phyloP scores from a whole-genome alignment of 2,797 vertebrate species.

The Pangasius djambal region DNA sequence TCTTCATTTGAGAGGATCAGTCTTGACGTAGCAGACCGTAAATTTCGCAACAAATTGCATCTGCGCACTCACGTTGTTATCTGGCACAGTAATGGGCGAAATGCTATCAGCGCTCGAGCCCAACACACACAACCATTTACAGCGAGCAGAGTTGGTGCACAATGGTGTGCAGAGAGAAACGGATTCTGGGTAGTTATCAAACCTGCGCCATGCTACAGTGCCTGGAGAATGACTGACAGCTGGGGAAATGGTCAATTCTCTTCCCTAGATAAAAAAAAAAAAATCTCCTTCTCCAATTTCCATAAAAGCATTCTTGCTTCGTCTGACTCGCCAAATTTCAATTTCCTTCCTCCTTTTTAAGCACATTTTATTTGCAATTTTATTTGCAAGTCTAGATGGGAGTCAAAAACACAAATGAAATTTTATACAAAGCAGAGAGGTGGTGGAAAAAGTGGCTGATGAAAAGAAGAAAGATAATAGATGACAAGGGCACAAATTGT shows the following conservation, averaged over 20 bases:
- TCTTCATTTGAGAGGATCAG: conserved; percentile 65
- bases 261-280: conserved; percentile 26
- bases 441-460: conserved; percentile 21
- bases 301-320: conserved; percentile 47
- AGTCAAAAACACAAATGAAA: conserved; percentile 29
- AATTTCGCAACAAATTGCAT: conserved; percentile 66
- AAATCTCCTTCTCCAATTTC: conserved; percentile 43
- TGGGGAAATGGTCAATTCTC: conserved; percentile 58
- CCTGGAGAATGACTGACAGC: conserved; percentile 42
- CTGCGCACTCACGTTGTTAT: conserved; percentile 57
- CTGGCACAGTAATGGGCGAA: conserved; percentile 55
- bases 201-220: conserved; percentile 12
- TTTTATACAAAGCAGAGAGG: conserved; percentile 10
- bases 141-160: background rate
- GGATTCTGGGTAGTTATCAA: conserved; percentile 37
- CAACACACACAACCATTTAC: conserved; percentile 36
- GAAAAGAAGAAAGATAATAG: conserved; percentile 59
- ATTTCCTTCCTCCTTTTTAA: conserved; percentile 28
- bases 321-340: conserved; percentile 47
- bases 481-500: conserved; percentile 55
- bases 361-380: conserved; percentile 33
- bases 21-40: conserved; percentile 58
- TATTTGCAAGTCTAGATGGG: conserved; percentile 13
- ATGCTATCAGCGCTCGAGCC: conserved; percentile 47
- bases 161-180: conserved; percentile 38